These are phyloP conservation scores for Cerceris ruficornis DNA, from an alignment of 2,888 invertebrate species.

Conservation along the genomic window DNA sequence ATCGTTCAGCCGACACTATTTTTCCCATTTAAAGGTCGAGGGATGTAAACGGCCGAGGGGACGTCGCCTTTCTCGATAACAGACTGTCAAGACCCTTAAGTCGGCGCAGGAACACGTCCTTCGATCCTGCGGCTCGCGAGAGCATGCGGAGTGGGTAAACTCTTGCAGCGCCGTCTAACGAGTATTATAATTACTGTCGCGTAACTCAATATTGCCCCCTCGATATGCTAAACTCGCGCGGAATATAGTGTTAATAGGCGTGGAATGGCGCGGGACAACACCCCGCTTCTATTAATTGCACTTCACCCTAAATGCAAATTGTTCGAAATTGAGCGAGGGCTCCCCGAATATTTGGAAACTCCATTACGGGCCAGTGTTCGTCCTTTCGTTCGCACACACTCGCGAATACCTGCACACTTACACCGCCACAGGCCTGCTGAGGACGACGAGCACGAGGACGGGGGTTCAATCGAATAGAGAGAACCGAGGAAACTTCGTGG, in stretches of 20 bases:
- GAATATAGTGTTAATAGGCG: slow-evolving; percentile 81
- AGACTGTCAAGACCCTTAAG: slow-evolving; percentile 56
- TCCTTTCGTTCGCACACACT: slow-evolving; percentile 72
- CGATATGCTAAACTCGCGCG: slow-evolving; percentile 77
- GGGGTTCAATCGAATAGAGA: not conserved
- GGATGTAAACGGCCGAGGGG: slow-evolving; percentile 1
- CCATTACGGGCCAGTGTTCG: slow-evolving; percentile 79
- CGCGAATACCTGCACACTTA: not conserved
- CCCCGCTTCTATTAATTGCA: slow-evolving; percentile 81
- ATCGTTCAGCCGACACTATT: too few relatives aligned
- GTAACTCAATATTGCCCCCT: slow-evolving; percentile 79
- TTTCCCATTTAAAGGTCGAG: slow-evolving; percentile 1
- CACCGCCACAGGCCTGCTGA: not conserved
- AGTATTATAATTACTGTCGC: slow-evolving; percentile 81
- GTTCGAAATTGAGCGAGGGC: slow-evolving; percentile 82
- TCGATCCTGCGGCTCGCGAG: slow-evolving; percentile 67
- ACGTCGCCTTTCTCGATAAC: slow-evolving; percentile 42
- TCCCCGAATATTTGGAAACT: slow-evolving; percentile 82
- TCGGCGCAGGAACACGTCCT: slow-evolving; percentile 60
- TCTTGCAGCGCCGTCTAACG: slow-evolving; percentile 79
- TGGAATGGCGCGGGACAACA: slow-evolving; percentile 79
- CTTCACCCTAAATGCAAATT: slow-evolving; percentile 82
- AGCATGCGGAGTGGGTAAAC: slow-evolving; percentile 64
- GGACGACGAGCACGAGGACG: not conserved
- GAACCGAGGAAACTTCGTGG: slow-evolving; percentile 1